Percentiles rank a stretch among this genome's conserved stretches.
These are phyloP conservation scores for Tinamus guttatus DNA, from an alignment of 2,113 vertebrate species.

Conservation along the genomic window DNA sequence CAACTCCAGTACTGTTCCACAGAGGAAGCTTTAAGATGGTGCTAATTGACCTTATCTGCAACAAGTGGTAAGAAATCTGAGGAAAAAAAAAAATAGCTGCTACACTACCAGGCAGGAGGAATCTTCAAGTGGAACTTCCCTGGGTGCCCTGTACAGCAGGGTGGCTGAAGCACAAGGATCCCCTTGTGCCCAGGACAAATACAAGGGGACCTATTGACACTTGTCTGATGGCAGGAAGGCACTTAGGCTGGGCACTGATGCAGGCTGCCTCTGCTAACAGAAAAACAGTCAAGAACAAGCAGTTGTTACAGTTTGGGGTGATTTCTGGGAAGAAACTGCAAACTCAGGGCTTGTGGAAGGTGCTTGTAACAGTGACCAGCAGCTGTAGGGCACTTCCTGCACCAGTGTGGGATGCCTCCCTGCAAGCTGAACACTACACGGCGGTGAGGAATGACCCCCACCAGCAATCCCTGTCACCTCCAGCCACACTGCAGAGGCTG, in stretches of 20 bases:
- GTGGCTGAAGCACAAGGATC: conserved; percentile 46
- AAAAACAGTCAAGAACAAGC: neutral
- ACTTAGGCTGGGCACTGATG: neutral
- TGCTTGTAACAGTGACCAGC: neutral
- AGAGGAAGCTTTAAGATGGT: neutral
- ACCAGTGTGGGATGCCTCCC: neutral
- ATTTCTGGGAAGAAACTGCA: neutral
- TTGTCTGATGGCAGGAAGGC: neutral
- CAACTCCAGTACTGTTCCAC: neutral
- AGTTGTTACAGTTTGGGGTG: neutral
- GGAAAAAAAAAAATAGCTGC: neutral
- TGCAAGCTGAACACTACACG: neutral
- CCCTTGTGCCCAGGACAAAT: conserved; percentile 52
- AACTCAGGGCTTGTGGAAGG: neutral
- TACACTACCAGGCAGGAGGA: neutral
- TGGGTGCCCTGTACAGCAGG: conserved; percentile 1
- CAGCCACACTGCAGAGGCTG: neutral
- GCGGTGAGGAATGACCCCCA: neutral
- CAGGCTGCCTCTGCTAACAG: conserved; percentile 32
- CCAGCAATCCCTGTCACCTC: neutral
- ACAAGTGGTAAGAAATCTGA: neutral
- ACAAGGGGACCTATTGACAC: conserved; percentile 57
- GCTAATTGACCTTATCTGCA: neutral
- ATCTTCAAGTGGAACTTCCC: conserved; percentile 17
- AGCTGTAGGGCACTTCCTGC: neutral